A percentile compares a stretch with the other conserved stretches of the same genome.
Evolutionary conservation across 2,797 vertebrate genomes (phyloP).

Genomic region (Leptatherina wallacei): DNA sequence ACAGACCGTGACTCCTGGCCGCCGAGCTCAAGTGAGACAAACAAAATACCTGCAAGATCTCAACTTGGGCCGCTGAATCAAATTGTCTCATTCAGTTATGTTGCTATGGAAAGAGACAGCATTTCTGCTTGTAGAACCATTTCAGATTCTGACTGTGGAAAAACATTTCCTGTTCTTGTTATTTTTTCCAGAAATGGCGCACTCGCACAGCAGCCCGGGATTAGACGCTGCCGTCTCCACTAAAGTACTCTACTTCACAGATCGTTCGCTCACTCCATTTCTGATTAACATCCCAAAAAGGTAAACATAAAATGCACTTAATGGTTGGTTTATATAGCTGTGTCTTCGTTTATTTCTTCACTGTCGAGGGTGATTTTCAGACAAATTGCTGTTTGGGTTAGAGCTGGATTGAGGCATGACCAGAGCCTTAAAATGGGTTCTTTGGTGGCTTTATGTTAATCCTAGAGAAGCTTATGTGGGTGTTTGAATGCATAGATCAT

Average conservation of each 20-base stretch:
- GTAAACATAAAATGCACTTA: constrained; percentile 66
- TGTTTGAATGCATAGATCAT: constrained; percentile 33
- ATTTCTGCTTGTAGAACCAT: constrained; percentile 14
- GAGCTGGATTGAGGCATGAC: constrained; percentile 21
- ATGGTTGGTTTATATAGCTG: constrained; percentile 8
- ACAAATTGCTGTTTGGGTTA: constrained; percentile 30
- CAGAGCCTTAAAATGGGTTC: constrained; percentile 17
- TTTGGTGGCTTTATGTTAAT: constrained; percentile 29
- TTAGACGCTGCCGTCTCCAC: constrained; percentile 89
- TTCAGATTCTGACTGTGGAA: constrained; percentile 35
- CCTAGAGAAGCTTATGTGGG: constrained; percentile 25
- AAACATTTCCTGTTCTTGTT: constrained; percentile 37
- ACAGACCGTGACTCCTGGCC: constrained; percentile 94
- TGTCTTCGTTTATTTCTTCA: constrained; percentile 16
- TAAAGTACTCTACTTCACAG: constrained; percentile 99
- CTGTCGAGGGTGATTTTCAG: constrained; percentile 13
- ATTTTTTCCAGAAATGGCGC: constrained; percentile 87
- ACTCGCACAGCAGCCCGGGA: constrained; percentile 93
- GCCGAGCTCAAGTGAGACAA: constrained; percentile 91
- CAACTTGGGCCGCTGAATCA: constrained; percentile 46
- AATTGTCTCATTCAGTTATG: constrained; percentile 44
- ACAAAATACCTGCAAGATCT: constrained; percentile 51
- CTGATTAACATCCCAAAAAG: constrained; percentile 99
- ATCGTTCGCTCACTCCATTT: constrained; percentile 97
- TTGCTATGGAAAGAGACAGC: constrained; percentile 9